Base-by-base conservation (phyloP, 53 echinoderm and acorn worm species). In the Holothuria leucospilota region DNA sequence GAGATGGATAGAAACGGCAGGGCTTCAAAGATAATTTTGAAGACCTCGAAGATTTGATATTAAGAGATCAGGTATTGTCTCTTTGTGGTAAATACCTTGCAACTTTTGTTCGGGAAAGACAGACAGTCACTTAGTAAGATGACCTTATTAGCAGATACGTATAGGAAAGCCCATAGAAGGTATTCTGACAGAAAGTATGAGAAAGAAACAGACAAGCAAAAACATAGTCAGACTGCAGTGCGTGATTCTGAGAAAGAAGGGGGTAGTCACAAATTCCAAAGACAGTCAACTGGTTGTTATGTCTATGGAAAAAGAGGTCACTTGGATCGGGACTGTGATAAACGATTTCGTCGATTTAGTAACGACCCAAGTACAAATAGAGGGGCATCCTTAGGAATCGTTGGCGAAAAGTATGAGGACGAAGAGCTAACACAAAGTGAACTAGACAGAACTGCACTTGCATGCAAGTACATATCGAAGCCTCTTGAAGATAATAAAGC, bases 41-140 rank as follows among this genome's bases (percentile, higher is more conserved):
- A 14, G 62, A 29, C 28, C 29, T 89, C 8, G 72, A 69, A 30
- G 68, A 89, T 16, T 26, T 89, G 7, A 26, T 89, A 18, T 62
- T 89, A 4, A 89, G 60, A 40, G 89, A 84, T n/a, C 89, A 89
- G 24, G 84, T 84, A 29, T 84, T 59, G 23, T 42, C 62, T 29
- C 63, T 39, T 0, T 84, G 84, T 51, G 72, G 74, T 38, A 73
- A 42, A 15, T 75, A 84, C 2, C 58, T 89, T 62, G 75, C 21
- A 6, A 18, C 39, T 71, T 88, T 88, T 66, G 63, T 88, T 24
- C 56, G 51, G 40, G 84, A 88, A 53, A 83, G 71, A 71, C 73
- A 30, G 83, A 71, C n/a, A n/a, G 34, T 20, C 20, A 3, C 39
- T 87, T 15, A 28, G 23, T 21, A 71, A 30, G 15, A 39, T 81